Base-by-base conservation (phyloP, 2,888 invertebrate species). In the Ophioninae sp. region DNA sequence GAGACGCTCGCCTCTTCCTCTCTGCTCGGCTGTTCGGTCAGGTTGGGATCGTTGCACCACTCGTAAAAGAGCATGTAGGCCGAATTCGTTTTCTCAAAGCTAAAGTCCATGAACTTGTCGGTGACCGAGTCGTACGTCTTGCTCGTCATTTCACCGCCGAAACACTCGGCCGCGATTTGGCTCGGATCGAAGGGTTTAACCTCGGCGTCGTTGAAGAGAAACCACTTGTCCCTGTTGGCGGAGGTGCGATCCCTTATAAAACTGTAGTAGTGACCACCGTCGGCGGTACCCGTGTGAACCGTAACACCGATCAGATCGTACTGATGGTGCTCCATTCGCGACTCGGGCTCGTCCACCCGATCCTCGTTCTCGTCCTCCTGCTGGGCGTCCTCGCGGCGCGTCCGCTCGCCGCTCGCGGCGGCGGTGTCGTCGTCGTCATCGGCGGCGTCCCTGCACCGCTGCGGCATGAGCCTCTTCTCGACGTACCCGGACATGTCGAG, bases 31-130 rank as follows among this genome's bases (percentile, higher is more conserved):
- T 90, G 91, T 71, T 91, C 91, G 90, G 2, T 30, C 30, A 79
- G 78, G 13, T 87, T 90, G 0, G 90, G 92, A 87, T 92, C 87
- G 78, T 94, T 94, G 85, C 96, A 96, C 88, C 97, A 95, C 93
- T 99, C 98, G 93, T 99, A 99, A 93, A 99, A 99, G 88, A 99
- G 92, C 99, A 99, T 99, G 93, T 99, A 99, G 0, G 99, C 99
- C 90, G 98, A 98, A 93, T 99, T 98, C 2, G 98, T 98, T 94
- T 99, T 99, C 93, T 99, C 99, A 92, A 98, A 98, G 89, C 98
- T 98, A 91, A 99, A 98, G 93, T 99, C 99, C 96, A 99, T 97
- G 92, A 98, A 99, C 92, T 98, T 98, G 90, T 99, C 99, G 9
- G 98, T 98, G 37, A 98, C 98, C 0, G 98, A 97, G 92, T 99